Evolutionary conservation across 1,140 invertebrate species (phyloP), one percentile per base, ranked within the genome.

Genomic region (Steinernema feltiae): DNA sequence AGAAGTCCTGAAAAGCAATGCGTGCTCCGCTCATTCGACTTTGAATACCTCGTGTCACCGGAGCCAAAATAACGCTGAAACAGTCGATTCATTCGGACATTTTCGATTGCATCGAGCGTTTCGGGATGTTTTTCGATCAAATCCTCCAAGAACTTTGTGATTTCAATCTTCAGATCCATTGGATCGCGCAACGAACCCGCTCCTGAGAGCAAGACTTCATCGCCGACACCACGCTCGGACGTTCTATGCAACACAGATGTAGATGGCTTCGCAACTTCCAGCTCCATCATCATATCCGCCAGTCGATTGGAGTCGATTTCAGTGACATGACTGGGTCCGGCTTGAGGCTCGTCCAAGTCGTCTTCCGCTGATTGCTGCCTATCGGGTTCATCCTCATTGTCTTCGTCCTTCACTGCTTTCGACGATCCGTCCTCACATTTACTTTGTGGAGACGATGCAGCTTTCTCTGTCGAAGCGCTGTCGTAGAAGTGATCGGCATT

Each of bases 111-210:
- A 71, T 84, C 84, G 24, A 86, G 71, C 12, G 83, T 81, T 78
- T 85, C 83, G 1, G 83, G 83, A 72, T 85, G 83, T 75, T 84
- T 84, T 1, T 84, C 84, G 32, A 85, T 86, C 15, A 85, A 70
- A 48, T 85, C 83, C 71, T 86, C 83, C 24, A 85, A 70, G 30
- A 85, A 85, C 41, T 81, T 77, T 17, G 84, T 86, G 27, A 85
- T 86, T 76, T 85, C 84, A 24, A 69, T 78, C 31, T 84, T 85
- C 41, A 86, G 72, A 74, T 84, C 83, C 12, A 48, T 46, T 21
- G 53, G 53, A 21, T 63, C 53, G 24, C 24, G 12, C 7, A 46
- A n/a, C 7, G 41, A 12, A 12, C 41, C 41, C n/a, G 41, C 41
- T 46, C 41, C 41, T n/a, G n/a, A 46, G 7, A 12, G 41, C 41